phyloP scores from a whole-genome alignment of 1,140 invertebrate genomes.

The Panagrolaimus sp. region DNA sequence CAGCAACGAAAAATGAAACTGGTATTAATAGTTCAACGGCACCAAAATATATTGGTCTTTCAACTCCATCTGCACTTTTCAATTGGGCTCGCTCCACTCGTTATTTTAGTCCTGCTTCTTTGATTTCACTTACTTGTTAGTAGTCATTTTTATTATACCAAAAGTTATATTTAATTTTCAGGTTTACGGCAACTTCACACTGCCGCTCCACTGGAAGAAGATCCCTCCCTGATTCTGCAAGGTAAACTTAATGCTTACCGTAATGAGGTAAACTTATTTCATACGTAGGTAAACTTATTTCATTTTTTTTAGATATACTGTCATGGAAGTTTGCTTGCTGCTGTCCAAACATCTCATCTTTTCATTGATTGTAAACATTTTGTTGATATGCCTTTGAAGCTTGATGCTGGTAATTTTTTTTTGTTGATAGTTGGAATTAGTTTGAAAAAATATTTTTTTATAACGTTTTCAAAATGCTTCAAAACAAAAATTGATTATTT shows the following conservation, averaged over 20 bases:
- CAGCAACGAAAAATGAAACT: no score
- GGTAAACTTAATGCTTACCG: conserved; percentile 1
- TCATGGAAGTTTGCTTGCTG: conserved; percentile 70
- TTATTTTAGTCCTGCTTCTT: no score
- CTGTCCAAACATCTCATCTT: conserved; percentile 71
- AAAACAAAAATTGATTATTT: conserved; percentile 36
- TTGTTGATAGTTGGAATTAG: background rate
- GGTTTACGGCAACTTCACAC: background rate
- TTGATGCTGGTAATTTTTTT: conserved; percentile 46
- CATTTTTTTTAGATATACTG: conserved; percentile 69
- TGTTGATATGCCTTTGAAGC: conserved; percentile 76
- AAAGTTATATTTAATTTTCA: background rate
- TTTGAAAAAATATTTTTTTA: background rate
- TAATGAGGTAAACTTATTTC: no score
- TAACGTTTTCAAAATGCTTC: background rate
- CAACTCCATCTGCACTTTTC: no score
- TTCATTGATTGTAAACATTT: conserved; percentile 80
- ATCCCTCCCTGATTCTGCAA: background rate
- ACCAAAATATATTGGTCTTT: no score
- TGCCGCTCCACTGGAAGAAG: background rate
- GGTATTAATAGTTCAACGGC: no score
- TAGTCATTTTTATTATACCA: no score
- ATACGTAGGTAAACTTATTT: no score
- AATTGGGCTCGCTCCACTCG: no score
- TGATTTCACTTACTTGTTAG: no score